A percentile compares a stretch with the other conserved stretches of the same genome.
Evolutionary conservation across 2,113 vertebrate genomes (phyloP).

Genomic region (Phalacrocorax brasilianus): DNA sequence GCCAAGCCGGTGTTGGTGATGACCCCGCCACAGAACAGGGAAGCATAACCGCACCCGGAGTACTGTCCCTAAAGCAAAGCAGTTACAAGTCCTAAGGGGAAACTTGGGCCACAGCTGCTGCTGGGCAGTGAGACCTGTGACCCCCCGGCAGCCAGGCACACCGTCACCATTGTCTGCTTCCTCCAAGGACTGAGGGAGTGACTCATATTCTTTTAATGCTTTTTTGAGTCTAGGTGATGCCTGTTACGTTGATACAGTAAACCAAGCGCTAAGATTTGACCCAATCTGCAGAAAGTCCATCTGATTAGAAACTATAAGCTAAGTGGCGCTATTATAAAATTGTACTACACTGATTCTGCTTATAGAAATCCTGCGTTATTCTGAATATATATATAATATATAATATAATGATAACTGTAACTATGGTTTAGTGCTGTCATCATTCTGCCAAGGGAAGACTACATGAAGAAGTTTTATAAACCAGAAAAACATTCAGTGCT

Average conservation of each 20-base stretch:
- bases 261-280: not conserved
- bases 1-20: not conserved
- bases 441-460: not conserved
- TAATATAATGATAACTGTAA: not conserved
- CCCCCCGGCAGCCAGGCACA: fast-evolving
- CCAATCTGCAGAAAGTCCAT: not conserved
- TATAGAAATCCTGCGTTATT: not conserved
- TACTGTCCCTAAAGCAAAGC: not conserved
- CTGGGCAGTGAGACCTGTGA: not conserved
- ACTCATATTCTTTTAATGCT: not conserved
- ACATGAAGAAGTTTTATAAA: not conserved
- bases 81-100: not conserved
- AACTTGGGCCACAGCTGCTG: not conserved
- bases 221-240: not conserved
- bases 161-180: not conserved
- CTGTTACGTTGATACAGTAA: not conserved
- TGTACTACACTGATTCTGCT: not conserved
- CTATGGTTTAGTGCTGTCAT: not conserved
- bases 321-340: not conserved
- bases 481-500: not conserved
- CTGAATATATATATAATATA: not conserved
- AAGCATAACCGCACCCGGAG: not conserved
- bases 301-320: not conserved
- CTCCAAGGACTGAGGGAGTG: not conserved
- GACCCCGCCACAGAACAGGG: not conserved